Evolutionary conservation across 1,140 invertebrate species (phyloP), one percentile per base, ranked within the genome.

Genomic region (Drosophila neocordata): DNA sequence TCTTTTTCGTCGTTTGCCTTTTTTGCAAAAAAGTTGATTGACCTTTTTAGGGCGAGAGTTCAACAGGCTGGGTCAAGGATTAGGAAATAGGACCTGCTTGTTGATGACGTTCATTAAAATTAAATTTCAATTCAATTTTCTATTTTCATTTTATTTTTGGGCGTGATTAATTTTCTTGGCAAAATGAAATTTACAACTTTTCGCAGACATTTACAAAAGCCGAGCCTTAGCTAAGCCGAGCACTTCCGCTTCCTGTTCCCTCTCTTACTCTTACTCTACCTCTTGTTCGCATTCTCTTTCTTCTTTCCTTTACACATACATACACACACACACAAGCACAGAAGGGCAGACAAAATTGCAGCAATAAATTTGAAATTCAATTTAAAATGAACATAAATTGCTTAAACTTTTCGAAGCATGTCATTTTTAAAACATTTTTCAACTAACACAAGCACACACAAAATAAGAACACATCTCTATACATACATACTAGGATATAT

Each of bases 361-460:
- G 88, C 82, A 84, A 90, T 90, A 90, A 90, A 90, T 90, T 90
- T 88, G 78, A 88, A 90, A 90, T 90, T 90, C 88, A 90, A 90
- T 90, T 90, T 90, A 90, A 90, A 90, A 90, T 88, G 88, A 90
- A 90, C 88, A 90, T 90, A 90, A 90, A 90, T 90, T 90, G 88
- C 83, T 90, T 87, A 76, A 90, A 90, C 83, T 90, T 90, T 48
- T 90, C 83, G 88, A 85, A 90, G 89, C 83, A 88, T 89, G 84
- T 89, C 84, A 89, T 89, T 89, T 89, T 89, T 90, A 90, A 90
- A 87, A 90, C 82, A 90, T 90, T 90, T 87, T 90, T 89, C 87
- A 89, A 89, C 85, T 82, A 79, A 81, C 81, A 89, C 79, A 78
- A 38, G 35, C 65, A 56, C 60, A 34, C 48, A 51, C 55, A 67